These are phyloP conservation scores for Rugalucina vietnamica DNA, from an alignment of 2,888 invertebrate genomes.

Conservation along the genomic window DNA sequence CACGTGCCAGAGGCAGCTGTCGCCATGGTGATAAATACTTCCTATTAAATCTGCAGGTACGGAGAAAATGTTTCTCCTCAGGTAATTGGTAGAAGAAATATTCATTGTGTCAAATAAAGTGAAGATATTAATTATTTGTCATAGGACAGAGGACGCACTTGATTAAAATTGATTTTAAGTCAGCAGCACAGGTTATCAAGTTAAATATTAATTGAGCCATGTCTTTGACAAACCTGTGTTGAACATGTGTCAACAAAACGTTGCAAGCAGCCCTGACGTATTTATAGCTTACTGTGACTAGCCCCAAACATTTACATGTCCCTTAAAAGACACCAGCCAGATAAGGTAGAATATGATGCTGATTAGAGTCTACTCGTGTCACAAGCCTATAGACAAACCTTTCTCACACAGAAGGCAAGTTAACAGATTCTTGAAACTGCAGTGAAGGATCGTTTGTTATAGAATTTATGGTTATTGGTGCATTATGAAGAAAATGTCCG, in stretches of 20 bases:
- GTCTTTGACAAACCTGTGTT: too few relatives aligned
- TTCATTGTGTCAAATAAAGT: conserved; percentile 8
- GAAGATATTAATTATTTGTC: conserved; percentile 14
- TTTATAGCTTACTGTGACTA: too few relatives aligned
- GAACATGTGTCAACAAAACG: too few relatives aligned
- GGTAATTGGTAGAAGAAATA: neutral
- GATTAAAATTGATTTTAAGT: conserved; percentile 10
- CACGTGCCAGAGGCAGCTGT: neutral
- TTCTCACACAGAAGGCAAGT: too few relatives aligned
- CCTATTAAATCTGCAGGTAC: neutral
- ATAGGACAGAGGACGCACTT: neutral
- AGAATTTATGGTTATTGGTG: neutral
- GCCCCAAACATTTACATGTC: too few relatives aligned
- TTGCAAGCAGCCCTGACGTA: too few relatives aligned
- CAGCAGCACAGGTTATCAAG: neutral
- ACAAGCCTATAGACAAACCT: too few relatives aligned
- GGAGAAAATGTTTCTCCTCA: neutral
- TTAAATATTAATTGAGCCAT: conserved; percentile 1
- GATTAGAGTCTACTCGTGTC: too few relatives aligned
- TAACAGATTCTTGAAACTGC: neutral
- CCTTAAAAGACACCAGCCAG: too few relatives aligned
- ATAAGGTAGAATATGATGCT: too few relatives aligned
- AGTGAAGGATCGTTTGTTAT: neutral
- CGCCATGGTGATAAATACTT: neutral
- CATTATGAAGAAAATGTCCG: neutral